These are phyloP conservation scores for Bedellia somnulentella DNA, from an alignment of 2,888 invertebrate species.

Conservation along the genomic window DNA sequence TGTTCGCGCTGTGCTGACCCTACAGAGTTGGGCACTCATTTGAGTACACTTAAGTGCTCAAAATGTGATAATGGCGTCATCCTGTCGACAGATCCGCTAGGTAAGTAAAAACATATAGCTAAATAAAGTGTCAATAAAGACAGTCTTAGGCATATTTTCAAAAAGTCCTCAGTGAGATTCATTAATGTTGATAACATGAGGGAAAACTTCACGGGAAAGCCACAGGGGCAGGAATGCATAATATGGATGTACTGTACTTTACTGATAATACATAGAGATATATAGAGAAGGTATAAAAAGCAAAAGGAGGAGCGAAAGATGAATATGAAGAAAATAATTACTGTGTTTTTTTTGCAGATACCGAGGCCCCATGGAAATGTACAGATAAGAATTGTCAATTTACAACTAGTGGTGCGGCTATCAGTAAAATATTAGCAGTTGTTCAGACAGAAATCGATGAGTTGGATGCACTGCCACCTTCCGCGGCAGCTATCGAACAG, in stretches of 20 bases:
- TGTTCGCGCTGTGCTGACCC: slow-evolving; percentile 78
- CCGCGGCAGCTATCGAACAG: slow-evolving; percentile 63
- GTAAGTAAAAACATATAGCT: slow-evolving; percentile 33
- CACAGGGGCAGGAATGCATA: no score
- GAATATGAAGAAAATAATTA: no score
- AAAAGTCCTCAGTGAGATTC: no score
- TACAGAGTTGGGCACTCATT: slow-evolving; percentile 76
- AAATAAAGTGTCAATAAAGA: no score
- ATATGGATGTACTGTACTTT: no score
- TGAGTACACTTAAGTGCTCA: slow-evolving; percentile 77
- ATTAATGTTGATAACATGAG: no score
- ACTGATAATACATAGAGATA: no score
- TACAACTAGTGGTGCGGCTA: slow-evolving; percentile 60
- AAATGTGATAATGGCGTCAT: slow-evolving; percentile 75
- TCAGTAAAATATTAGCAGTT: slow-evolving; percentile 62
- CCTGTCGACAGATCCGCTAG: slow-evolving; percentile 65
- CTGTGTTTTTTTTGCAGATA: slow-evolving; percentile 53
- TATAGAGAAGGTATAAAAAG: no score
- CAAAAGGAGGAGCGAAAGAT: no score
- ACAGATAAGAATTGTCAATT: slow-evolving; percentile 65
- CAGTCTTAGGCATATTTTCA: no score
- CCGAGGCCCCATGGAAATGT: slow-evolving; percentile 66
- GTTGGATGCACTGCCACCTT: slow-evolving; percentile 61
- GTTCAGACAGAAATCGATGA: slow-evolving; percentile 70
- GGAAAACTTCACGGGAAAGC: no score